A percentile compares a stretch with the other conserved stretches of the same genome.
These are phyloP conservation scores for Melinaea menophilus DNA, from an alignment of 2,888 invertebrate genomes.

Conservation along the genomic window DNA sequence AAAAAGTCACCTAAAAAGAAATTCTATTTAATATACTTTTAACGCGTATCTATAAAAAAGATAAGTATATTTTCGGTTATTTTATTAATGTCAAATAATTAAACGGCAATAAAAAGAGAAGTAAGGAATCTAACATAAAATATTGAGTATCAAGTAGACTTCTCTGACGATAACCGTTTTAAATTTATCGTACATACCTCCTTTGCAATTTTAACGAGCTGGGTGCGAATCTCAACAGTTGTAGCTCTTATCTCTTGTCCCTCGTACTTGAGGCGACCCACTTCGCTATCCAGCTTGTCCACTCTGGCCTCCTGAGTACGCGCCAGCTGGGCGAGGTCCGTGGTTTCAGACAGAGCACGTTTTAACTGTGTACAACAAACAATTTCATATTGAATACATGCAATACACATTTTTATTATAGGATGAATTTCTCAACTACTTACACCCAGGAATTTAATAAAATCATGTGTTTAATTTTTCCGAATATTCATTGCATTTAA, in stretches of 20 bases:
- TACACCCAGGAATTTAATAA: too few relatives aligned
- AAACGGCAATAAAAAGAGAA: too few relatives aligned
- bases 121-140: too few relatives aligned
- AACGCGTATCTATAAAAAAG: too few relatives aligned
- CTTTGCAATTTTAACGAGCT: slow-evolving; percentile 65
- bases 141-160: not conserved
- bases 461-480: too few relatives aligned
- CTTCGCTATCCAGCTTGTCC: slow-evolving; percentile 57
- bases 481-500: too few relatives aligned
- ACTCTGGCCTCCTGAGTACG: slow-evolving; percentile 58
- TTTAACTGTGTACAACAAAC: slow-evolving; percentile 50
- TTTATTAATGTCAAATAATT: too few relatives aligned
- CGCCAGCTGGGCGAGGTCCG: slow-evolving; percentile 51
- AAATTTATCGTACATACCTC: slow-evolving; percentile 62
- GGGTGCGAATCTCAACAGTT: slow-evolving; percentile 57
- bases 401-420: too few relatives aligned
- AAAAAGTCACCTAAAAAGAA: too few relatives aligned
- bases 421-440: too few relatives aligned
- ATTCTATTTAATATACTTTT: too few relatives aligned
- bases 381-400: not conserved
- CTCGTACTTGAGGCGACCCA: slow-evolving; percentile 58
- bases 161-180: not conserved
- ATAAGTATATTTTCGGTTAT: too few relatives aligned
- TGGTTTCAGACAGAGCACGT: slow-evolving; percentile 55
- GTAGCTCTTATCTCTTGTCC: slow-evolving; percentile 50